A percentile compares a stretch with the other conserved stretches of the same genome.
Conservation (phyloP, 2,113 vertebrate species). For the Aramus guarauna region DNA sequence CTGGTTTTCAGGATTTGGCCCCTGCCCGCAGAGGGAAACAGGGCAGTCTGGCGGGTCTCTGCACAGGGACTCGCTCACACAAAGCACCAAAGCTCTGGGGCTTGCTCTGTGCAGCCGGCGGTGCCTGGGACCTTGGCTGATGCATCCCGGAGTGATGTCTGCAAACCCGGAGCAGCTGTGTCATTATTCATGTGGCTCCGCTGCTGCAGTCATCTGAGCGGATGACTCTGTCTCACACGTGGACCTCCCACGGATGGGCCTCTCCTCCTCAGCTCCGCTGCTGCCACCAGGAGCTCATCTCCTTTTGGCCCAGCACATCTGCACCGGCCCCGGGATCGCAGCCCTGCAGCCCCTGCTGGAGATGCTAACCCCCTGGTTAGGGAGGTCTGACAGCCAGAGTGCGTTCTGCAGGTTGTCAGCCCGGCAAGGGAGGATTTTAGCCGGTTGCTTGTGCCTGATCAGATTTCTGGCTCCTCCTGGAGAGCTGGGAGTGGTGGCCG, state of each 20-base stretch:
- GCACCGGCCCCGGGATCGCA: neutral
- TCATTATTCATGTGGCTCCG: neutral
- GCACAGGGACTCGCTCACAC: neutral
- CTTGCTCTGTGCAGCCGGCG: accelerated
- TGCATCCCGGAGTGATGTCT: neutral
- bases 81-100: neutral
- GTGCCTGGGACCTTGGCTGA: neutral
- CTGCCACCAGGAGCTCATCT: neutral
- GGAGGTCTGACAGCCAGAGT: neutral
- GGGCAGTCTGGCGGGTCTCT: neutral
- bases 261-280: neutral
- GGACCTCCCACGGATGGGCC: neutral
- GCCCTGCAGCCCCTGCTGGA: neutral
- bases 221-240: neutral
- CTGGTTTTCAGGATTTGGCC: neutral
- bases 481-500: neutral
- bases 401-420: neutral
- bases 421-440: neutral
- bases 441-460: neutral
- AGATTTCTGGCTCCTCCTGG: neutral
- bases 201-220: neutral
- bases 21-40: neutral
- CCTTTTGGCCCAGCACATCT: neutral
- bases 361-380: neutral
- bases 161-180: neutral